These are phyloP conservation scores for Pluvianellus socialis DNA, from an alignment of 2,113 vertebrate genomes.

Conservation along the genomic window DNA sequence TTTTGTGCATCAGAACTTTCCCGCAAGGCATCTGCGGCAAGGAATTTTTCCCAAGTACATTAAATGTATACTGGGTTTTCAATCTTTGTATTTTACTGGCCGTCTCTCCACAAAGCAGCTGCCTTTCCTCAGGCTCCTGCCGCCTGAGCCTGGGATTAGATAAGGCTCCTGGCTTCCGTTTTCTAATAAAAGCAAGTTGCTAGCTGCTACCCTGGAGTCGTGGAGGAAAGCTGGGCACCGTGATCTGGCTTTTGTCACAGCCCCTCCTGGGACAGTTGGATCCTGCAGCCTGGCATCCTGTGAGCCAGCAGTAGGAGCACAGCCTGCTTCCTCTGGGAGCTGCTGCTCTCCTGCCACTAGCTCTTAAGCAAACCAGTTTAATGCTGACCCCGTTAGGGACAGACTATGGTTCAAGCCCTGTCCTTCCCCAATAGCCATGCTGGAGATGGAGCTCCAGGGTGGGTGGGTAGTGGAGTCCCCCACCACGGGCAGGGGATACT, in stretches of 20 bases:
- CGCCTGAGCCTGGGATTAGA: background rate
- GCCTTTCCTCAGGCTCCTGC: background rate
- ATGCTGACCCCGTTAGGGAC: background rate
- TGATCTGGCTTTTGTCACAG: background rate
- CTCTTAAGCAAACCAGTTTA: background rate
- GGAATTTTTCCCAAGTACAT: background rate
- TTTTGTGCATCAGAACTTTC: background rate
- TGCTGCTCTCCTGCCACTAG: background rate
- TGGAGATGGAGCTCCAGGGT: background rate
- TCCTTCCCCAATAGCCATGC: background rate
- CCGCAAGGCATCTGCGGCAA: fast-evolving
- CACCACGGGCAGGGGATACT: background rate
- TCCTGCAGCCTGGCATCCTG: background rate
- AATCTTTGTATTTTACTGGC: background rate
- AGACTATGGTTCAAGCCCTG: background rate
- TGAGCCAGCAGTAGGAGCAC: background rate
- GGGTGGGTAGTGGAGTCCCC: background rate
- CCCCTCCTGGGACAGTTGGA: background rate
- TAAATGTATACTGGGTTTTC: background rate
- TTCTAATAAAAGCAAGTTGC: background rate
- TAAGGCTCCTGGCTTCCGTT: fast-evolving
- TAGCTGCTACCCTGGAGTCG: background rate
- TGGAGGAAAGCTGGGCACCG: background rate
- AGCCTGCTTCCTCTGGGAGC: background rate
- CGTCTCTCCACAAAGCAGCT: background rate